These are phyloP conservation scores for Lutjanus campechanus DNA, from an alignment of 2,797 vertebrate species.

Conservation along the genomic window DNA sequence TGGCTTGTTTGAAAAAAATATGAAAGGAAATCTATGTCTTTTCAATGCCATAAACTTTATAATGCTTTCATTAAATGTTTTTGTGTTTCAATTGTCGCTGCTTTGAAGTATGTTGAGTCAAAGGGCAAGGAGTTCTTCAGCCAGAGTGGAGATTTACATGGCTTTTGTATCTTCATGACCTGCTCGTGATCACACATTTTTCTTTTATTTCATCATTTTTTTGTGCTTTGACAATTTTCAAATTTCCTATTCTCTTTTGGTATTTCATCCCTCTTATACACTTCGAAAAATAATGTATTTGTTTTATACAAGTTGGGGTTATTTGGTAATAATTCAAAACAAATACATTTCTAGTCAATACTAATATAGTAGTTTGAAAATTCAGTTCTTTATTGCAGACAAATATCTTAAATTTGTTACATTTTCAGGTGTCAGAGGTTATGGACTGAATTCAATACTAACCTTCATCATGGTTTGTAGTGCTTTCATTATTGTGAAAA, in stretches of 20 bases:
- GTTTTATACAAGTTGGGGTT: too few species aligned
- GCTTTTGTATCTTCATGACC: constrained; percentile 3
- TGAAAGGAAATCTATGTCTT: constrained; percentile 43
- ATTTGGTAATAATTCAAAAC: too few species aligned
- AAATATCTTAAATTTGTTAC: too few species aligned
- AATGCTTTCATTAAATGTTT: constrained; percentile 31
- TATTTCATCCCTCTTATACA: constrained; percentile 1
- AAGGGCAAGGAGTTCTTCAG: constrained; percentile 34
- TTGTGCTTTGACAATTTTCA: constrained; percentile 19
- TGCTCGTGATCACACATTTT: not conserved
- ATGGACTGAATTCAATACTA: too few species aligned
- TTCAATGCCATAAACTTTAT: constrained; percentile 61
- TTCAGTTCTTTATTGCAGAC: too few species aligned
- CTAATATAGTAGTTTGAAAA: too few species aligned
- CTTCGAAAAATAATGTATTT: too few species aligned
- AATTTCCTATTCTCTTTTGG: not conserved
- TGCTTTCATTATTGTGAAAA: too few species aligned
- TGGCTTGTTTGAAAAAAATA: constrained; percentile 29
- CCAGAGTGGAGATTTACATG: constrained; percentile 19
- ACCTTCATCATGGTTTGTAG: too few species aligned
- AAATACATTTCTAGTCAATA: too few species aligned
- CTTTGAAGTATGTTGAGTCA: constrained; percentile 30
- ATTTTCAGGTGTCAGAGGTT: too few species aligned
- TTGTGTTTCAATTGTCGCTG: constrained; percentile 12
- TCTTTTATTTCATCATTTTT: not conserved